Evolutionary conservation across 2,888 invertebrate genomes (phyloP).

Genomic region (Shargacucullia verbasci): DNA sequence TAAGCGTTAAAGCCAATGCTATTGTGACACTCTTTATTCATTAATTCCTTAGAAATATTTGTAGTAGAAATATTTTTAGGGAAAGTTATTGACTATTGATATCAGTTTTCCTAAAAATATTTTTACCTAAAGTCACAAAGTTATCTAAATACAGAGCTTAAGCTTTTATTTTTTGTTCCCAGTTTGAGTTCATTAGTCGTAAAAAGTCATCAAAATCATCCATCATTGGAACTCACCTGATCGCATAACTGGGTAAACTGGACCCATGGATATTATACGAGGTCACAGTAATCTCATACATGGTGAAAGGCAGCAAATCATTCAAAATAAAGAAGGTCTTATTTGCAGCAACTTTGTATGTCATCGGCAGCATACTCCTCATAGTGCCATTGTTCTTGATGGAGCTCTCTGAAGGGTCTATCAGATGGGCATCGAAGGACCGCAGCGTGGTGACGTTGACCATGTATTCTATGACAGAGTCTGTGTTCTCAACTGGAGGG

Average conservation of each 20-base stretch:
- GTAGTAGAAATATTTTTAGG: no score
- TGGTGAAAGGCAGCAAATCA: conserved; percentile 92
- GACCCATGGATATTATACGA: conserved; percentile 93
- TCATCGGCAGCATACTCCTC: conserved; percentile 70
- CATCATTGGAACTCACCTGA: conserved; percentile 87
- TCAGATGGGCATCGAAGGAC: conserved; percentile 90
- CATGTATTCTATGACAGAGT: conserved; percentile 91
- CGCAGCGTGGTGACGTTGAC: conserved; percentile 92
- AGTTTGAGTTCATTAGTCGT: no score
- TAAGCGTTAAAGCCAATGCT: no score
- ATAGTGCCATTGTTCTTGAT: conserved; percentile 69
- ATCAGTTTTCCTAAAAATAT: no score
- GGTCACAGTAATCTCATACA: conserved; percentile 94
- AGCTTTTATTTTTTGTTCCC: no score
- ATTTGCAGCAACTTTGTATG: conserved; percentile 89
- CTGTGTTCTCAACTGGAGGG: conserved; percentile 90
- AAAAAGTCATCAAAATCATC: no score
- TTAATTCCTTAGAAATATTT: no score
- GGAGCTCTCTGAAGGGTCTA: conserved; percentile 83
- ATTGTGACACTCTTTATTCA: no score
- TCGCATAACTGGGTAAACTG: conserved; percentile 92
- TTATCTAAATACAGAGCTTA: no score
- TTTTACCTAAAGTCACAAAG: no score
- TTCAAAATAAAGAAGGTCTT: conserved; percentile 89
- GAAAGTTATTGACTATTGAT: no score